These are phyloP conservation scores for Eriosoma lanigerum DNA, from an alignment of 1,140 invertebrate species.

Conservation along the genomic window DNA sequence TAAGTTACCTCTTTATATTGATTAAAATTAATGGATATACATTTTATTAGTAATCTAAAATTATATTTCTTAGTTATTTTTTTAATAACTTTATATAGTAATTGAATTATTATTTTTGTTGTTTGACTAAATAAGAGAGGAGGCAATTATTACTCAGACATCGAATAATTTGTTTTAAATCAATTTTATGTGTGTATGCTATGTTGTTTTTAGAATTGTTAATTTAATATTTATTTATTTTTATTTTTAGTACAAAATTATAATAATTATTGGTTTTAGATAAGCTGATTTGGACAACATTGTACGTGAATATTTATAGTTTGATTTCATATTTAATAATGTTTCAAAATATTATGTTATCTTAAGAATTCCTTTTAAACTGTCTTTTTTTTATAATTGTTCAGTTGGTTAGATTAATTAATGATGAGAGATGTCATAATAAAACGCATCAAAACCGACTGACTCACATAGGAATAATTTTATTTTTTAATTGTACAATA, in stretches of 20 bases:
- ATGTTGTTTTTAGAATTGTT: constrained; percentile 49
- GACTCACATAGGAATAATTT: constrained; percentile 5
- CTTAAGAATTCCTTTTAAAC: not conserved
- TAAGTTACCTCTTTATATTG: constrained; percentile 33
- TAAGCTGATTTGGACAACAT: constrained; percentile 13
- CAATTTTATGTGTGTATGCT: constrained; percentile 41
- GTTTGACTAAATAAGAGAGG: not conserved
- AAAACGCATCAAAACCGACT: constrained; percentile 24
- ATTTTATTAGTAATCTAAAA: not conserved
- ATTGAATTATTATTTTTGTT: constrained; percentile 42
- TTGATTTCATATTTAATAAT: not conserved
- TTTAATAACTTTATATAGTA: constrained; percentile 9
- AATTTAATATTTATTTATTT: constrained; percentile 46
- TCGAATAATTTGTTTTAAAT: constrained; percentile 34
- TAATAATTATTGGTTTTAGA: constrained; percentile 28
- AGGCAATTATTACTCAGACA: not conserved
- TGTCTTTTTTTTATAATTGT: not conserved
- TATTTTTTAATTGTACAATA: constrained; percentile 23
- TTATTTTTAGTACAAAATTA: constrained; percentile 42
- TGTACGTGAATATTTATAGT: not conserved
- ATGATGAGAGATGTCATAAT: not conserved
- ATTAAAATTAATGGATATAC: not conserved
- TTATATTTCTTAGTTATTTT: constrained; percentile 14
- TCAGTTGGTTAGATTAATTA: constrained; percentile 13
- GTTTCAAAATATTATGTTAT: not conserved